Base-by-base conservation (phyloP, 2,888 invertebrate species). In the Oxytorus armatus region DNA sequence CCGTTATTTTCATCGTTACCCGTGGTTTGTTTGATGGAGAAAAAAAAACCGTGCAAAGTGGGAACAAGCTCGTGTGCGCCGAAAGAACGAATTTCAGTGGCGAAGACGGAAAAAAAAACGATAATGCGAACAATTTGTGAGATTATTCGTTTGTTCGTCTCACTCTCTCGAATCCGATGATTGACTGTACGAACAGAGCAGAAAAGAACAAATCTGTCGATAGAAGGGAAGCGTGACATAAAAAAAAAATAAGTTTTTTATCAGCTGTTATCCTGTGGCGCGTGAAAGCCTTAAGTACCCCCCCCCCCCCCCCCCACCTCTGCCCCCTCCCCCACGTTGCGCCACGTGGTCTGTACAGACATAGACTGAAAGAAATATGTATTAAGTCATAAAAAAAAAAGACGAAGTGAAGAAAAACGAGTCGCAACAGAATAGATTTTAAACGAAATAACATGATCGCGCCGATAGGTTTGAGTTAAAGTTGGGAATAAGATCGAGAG, bases 301-400 rank as follows among this genome's bases (percentile, higher is more conserved):
- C 7, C 11, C 11, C 39, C 18, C 47, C 25, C 53, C 21, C 49
- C 8, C 57, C 23, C 16, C 59, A 21, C 36, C 11, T 21, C 10
- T 7, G 8, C n/a, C 16, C 10, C 10, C 47, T 21, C 59, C 51
- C 66, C 65, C 77, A n/a, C 44, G 83, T 84, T 79, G 81, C 82
- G 83, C 82, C 72, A 68, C 78, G 78, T 82, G 83, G 82, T 85
- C 84, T 88, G 87, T 89, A 88, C 87, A 89, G 89, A 87, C 65
- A 65, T 89, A 88, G 87, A 88, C 87, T 88, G 88, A 89, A 79
- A 86, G 81, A 86, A 84, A 84, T 68, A 79, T 83, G 74, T 80
- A 78, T 82, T 82, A 76, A 77, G 65, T 33, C 63, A 76, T 29
- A 70, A 69, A 68, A 57, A 42, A 47, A 68, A 47, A 47, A 42